Evolutionary conservation across 2,888 invertebrate species (phyloP).

Genomic region (Andrena hattorfiana): DNA sequence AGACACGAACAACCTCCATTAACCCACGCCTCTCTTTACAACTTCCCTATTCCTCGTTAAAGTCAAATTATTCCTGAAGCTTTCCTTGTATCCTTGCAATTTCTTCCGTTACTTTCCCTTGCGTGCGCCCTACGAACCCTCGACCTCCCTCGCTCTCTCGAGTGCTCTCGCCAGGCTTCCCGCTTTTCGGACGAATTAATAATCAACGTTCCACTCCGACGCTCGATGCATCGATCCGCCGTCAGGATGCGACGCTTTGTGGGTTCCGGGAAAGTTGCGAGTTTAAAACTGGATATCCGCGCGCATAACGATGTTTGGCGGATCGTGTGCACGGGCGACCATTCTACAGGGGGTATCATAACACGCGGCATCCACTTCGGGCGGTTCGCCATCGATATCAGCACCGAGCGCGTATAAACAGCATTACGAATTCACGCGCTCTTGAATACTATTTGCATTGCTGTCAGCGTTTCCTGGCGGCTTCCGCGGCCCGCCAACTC

Average conservation of each 20-base stretch:
- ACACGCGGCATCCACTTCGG: not conserved
- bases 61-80: conserved; percentile 19
- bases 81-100: conserved; percentile 7
- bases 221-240: not conserved
- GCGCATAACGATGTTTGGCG: not conserved
- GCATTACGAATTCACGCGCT: not conserved
- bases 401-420: not conserved
- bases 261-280: not conserved
- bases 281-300: conserved; percentile 1
- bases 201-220: not conserved
- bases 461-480: not conserved
- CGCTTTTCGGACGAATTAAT: conserved; percentile 10
- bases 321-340: not conserved
- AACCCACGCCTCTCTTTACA: conserved; percentile 14
- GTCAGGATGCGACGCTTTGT: not conserved
- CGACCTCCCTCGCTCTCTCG: not conserved
- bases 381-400: too few species aligned
- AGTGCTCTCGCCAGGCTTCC: not conserved
- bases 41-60: conserved; percentile 5
- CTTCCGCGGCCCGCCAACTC: too few species aligned
- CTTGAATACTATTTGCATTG: not conserved
- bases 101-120: not conserved
- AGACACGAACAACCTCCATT: conserved; percentile 13
- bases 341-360: not conserved
- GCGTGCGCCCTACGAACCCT: not conserved